These are phyloP conservation scores for Parambassis ranga DNA, from an alignment of 2,797 vertebrate species.

Conservation along the genomic window DNA sequence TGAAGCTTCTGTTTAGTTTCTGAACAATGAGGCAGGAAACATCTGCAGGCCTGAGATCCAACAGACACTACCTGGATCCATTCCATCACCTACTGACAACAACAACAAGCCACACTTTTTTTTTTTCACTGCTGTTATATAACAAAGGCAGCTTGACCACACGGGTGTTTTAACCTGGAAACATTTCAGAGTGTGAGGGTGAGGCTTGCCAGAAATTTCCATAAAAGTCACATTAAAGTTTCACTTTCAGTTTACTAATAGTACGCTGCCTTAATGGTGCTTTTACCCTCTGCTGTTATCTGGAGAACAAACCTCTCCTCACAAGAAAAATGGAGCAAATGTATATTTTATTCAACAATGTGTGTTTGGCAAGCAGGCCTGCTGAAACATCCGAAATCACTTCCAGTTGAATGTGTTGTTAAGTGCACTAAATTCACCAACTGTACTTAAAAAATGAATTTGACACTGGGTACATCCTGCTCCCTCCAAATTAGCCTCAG, in stretches of 20 bases:
- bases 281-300: background rate
- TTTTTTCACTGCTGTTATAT: too few species aligned
- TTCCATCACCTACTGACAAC: slow-evolving; percentile 35
- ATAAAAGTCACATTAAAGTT: too few species aligned
- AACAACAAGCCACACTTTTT: too few species aligned
- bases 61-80: slow-evolving; percentile 48
- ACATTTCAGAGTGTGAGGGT: accelerated
- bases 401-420: too few species aligned
- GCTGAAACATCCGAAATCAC: too few species aligned
- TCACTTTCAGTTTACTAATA: background rate
- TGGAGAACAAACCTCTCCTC: background rate
- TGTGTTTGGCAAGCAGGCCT: background rate
- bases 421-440: too few species aligned
- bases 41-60: slow-evolving; percentile 64
- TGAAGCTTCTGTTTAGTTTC: slow-evolving; percentile 64
- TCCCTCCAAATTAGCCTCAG: too few species aligned
- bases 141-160: background rate
- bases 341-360: background rate
- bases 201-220: too few species aligned
- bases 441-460: too few species aligned
- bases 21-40: slow-evolving; percentile 82
- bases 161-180: background rate
- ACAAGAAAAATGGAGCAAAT: background rate
- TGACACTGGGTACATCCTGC: too few species aligned
- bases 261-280: background rate